Evolutionary conservation across 2,888 invertebrate species (phyloP).

Genomic region (Diarsia mendica): DNA sequence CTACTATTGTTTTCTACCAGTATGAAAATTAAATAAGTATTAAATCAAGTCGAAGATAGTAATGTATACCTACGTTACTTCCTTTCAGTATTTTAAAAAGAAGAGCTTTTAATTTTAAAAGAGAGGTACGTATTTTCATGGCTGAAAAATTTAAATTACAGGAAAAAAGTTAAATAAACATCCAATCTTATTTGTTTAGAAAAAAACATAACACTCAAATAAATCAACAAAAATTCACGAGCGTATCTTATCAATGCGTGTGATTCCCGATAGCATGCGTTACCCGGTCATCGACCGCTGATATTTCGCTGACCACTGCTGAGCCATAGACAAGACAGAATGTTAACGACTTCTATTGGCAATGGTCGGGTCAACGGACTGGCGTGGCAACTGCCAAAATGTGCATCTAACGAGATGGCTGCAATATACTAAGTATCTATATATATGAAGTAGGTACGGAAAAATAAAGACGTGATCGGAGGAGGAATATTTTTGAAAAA

Average conservation of each 20-base stretch:
- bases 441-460: background rate
- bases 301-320: conserved; percentile 70
- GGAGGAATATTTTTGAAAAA: background rate
- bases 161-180: background rate
- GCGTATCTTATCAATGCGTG: conserved; percentile 69
- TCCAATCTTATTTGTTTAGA: background rate
- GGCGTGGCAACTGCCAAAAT: conserved; percentile 57
- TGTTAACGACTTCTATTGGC: conserved; percentile 58
- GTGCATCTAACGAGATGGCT: conserved; percentile 50
- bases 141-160: background rate
- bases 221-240: conserved; percentile 9
- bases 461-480: background rate
- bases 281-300: conserved; percentile 73
- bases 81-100: background rate
- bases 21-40: background rate
- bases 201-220: background rate
- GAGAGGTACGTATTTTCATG: background rate
- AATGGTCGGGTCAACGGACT: conserved; percentile 53
- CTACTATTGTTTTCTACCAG: background rate
- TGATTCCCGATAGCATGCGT: conserved; percentile 72
- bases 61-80: too few species aligned
- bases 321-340: conserved; percentile 63
- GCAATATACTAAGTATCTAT: conserved; percentile 19
- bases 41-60: background rate
- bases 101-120: background rate